Percentiles rank a stretch among this genome's conserved stretches.
These are phyloP conservation scores for Hylaeus volcanicus DNA, from an alignment of 1,140 invertebrate species.

Conservation along the genomic window DNA sequence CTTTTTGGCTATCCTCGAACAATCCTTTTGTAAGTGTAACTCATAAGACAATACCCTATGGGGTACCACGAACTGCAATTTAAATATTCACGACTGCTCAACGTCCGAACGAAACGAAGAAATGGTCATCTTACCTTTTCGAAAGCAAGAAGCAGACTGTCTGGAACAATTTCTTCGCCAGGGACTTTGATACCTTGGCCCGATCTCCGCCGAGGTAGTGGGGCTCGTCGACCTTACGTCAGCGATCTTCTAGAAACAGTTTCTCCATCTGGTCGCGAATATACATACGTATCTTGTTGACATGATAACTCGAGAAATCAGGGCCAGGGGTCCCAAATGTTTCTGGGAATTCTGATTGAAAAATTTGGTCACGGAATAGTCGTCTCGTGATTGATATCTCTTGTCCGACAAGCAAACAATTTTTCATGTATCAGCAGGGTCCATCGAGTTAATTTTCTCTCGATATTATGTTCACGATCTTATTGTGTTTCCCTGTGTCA, in stretches of 20 bases:
- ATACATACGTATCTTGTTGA: slow-evolving; percentile 4
- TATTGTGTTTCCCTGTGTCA: too few species aligned
- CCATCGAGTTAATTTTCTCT: too few species aligned
- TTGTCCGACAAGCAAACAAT: neutral
- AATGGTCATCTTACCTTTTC: slow-evolving; percentile 65
- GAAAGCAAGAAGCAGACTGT: slow-evolving; percentile 67
- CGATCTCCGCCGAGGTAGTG: slow-evolving; percentile 52
- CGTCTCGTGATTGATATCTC: neutral
- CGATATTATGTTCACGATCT: too few species aligned
- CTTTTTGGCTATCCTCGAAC: neutral
- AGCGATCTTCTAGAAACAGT: slow-evolving; percentile 44
- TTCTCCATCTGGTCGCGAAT: slow-evolving; percentile 5
- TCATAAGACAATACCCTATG: neutral
- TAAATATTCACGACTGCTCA: neutral
- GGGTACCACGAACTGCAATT: neutral
- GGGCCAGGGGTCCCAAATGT: slow-evolving; percentile 19
- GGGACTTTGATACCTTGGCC: slow-evolving; percentile 69
- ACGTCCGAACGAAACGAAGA: neutral
- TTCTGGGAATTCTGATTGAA: slow-evolving; percentile 27
- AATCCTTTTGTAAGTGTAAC: neutral
- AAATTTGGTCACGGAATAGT: slow-evolving; percentile 3
- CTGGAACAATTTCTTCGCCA: slow-evolving; percentile 48
- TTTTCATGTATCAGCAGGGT: too few species aligned
- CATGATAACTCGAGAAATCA: slow-evolving; percentile 2
- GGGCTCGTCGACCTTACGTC: slow-evolving; percentile 61